Evolutionary conservation across 2,888 invertebrate genomes (phyloP), one percentile per base, ranked within the genome.

Genomic region (Napeogenes inachia): DNA sequence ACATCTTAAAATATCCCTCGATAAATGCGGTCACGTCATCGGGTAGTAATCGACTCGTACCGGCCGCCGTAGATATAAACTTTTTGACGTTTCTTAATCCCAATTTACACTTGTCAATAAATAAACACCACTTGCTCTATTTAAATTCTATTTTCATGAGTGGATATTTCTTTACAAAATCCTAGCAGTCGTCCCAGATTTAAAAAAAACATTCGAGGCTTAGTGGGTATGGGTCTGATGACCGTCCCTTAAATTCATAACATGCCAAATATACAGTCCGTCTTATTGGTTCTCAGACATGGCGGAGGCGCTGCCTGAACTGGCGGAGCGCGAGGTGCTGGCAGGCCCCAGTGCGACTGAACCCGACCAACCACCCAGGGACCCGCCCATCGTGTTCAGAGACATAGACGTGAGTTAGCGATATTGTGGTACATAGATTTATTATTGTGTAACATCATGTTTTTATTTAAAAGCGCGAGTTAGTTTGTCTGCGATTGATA

Each of bases 311-410:
- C 74, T 68, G 61, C 77, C 74, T 72, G 75, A 76, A 73, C 77
- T 58, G 68, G 68, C 64, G 69, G 67, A 77, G 73, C 91, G 93
- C 71, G 78, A 89, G 91, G 73, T 85, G 84, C 75, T 78, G 72
- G 91, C 93, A 70, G 80, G 90, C 90, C 46, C 81, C 85, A 73
- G 87, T 85, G 72, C 86, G 84, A 75, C 73, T 73, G 69, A 66
- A 69, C 78, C 68, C 72, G 83, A 68, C 62, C 90, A 92, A 93
- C 74, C 94, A 94, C 82, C 93, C 93, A 73, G 94, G 60, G 95
- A 96, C 79, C 96, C 96, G 57, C 96, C 97, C 53, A 93, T 97
- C 74, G 94, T 96, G 47, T 96, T 93, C 84, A 93, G 92, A 72
- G 94, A 94, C 77, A 87, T 95, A 70, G 94, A 96, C 78, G 94